Conservation (phyloP, 2,113 vertebrate species). For the Bagarius yarrelli region DNA sequence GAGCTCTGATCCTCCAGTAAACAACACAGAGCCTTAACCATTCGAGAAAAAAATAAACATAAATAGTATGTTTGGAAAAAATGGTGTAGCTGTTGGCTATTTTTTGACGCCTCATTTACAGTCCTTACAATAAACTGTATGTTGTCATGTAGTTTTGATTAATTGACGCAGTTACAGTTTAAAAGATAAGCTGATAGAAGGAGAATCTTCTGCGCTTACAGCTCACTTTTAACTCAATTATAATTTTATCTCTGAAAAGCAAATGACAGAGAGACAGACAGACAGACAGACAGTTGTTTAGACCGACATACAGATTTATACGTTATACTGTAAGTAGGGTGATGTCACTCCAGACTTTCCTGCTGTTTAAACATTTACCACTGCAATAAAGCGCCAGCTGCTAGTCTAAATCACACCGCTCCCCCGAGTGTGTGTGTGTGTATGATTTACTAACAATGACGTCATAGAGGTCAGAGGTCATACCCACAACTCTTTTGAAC, state of each 20-base stretch:
- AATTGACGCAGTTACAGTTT: neutral
- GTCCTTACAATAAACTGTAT: too few species aligned
- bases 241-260: neutral
- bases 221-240: neutral
- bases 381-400: conserved; percentile 5
- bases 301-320: neutral
- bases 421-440: neutral
- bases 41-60: too few species aligned
- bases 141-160: neutral
- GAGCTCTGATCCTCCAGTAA: too few species aligned
- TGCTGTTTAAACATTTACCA: conserved; percentile 42
- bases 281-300: neutral
- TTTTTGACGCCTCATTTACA: neutral
- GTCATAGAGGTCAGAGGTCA: conserved; percentile 33
- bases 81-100: neutral
- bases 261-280: conserved; percentile 3
- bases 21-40: too few species aligned
- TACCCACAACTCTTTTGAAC: conserved; percentile 6
- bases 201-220: neutral
- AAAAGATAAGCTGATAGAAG: neutral
- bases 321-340: conserved; percentile 10
- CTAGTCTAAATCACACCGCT: neutral
- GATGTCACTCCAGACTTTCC: conserved; percentile 1
- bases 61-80: too few species aligned
- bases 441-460: conserved; percentile 1